Evolutionary conservation across 1,140 invertebrate species (phyloP).

Genomic region (Trigoniulus corallinus): DNA sequence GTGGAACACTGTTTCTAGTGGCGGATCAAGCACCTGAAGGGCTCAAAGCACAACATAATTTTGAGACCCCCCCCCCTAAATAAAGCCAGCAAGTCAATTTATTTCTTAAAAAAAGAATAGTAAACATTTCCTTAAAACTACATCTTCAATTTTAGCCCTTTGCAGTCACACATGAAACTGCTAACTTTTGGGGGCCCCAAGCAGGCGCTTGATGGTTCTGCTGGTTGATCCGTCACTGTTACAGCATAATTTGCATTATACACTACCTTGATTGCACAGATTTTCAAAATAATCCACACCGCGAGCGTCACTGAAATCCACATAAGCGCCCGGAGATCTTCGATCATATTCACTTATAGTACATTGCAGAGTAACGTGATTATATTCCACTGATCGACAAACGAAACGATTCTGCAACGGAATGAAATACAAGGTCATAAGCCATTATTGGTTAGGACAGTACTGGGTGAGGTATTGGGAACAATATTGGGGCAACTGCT

Average conservation of each 20-base stretch:
- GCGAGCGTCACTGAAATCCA: constrained; percentile 66
- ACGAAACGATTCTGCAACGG: constrained; percentile 57
- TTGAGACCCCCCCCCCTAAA: too few species aligned
- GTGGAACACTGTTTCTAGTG: too few species aligned
- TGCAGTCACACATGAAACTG: too few species aligned
- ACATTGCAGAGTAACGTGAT: constrained; percentile 79
- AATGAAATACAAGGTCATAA: background rate
- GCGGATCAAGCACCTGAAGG: too few species aligned
- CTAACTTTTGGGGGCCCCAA: too few species aligned
- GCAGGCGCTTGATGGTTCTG: background rate
- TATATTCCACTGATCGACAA: constrained; percentile 81
- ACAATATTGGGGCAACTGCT: too few species aligned
- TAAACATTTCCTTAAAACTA: too few species aligned
- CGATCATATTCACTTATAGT: constrained; percentile 75
- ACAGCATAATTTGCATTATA: background rate
- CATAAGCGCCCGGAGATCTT: constrained; percentile 49
- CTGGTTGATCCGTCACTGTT: background rate
- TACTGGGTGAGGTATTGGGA: too few species aligned
- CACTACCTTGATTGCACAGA: constrained; percentile 61
- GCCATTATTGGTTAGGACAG: background rate
- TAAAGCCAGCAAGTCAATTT: too few species aligned
- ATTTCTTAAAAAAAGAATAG: too few species aligned
- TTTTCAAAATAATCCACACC: constrained; percentile 92
- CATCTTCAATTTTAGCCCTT: too few species aligned
- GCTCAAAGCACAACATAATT: too few species aligned